These are phyloP conservation scores for Hanleya hanleyi DNA, from an alignment of 2,888 invertebrate species.

Conservation along the genomic window DNA sequence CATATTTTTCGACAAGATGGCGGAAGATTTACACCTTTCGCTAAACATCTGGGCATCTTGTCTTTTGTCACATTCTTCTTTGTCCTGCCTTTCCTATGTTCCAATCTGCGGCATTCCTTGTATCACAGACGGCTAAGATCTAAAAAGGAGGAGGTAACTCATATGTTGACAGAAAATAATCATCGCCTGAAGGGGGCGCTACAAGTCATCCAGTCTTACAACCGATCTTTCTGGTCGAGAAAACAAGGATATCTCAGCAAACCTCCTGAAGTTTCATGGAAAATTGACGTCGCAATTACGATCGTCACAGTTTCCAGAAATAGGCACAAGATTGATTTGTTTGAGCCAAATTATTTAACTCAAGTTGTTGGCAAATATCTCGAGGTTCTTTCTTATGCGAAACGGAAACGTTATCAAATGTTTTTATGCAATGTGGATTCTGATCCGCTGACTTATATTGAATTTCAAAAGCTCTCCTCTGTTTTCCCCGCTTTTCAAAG, in stretches of 20 bases:
- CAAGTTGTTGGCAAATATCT: conserved; percentile 52
- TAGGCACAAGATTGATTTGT: conserved; percentile 41
- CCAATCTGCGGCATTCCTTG: conserved; percentile 33
- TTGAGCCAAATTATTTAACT: conserved; percentile 58
- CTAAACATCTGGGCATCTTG: conserved; percentile 18
- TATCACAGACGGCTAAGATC: conserved; percentile 31
- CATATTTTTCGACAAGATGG: too few species aligned
- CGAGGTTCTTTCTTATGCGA: conserved; percentile 28
- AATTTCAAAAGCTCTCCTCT: conserved; percentile 42
- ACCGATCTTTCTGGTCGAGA: neutral
- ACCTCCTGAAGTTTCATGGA: neutral
- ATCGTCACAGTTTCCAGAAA: conserved; percentile 60
- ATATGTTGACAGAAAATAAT: conserved; percentile 37
- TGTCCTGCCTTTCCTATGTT: conserved; percentile 40
- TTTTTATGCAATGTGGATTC: conserved; percentile 63
- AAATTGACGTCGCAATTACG: conserved; percentile 46
- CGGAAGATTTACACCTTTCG: too few species aligned
- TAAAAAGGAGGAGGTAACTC: conserved; percentile 20
- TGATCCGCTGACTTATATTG: conserved; percentile 47
- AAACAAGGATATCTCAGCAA: neutral
- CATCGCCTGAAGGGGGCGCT: conserved; percentile 33
- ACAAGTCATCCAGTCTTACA: conserved; percentile 15
- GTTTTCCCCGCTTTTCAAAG: conserved; percentile 46
- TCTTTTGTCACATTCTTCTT: conserved; percentile 42
- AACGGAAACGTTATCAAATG: conserved; percentile 42